Conservation (phyloP, 2,113 vertebrate genomes). For the Bubo bubo region DNA sequence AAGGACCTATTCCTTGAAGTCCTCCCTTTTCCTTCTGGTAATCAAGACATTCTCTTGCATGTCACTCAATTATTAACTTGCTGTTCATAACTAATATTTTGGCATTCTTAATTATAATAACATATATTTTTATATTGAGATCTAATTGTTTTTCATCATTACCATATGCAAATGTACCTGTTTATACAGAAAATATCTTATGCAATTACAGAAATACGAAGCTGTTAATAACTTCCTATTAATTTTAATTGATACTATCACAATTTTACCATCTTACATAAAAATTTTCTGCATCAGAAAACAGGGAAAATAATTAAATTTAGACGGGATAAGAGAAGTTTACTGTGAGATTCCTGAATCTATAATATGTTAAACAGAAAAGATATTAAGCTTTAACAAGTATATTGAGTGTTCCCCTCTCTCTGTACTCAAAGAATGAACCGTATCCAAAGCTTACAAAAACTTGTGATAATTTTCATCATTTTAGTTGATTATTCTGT, state of each 20-base stretch:
- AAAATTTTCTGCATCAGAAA: not conserved
- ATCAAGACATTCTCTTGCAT: not conserved
- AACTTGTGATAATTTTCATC: not conserved
- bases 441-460: not conserved
- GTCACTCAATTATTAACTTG: not conserved
- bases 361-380: not conserved
- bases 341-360: not conserved
- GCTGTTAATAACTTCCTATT: not conserved
- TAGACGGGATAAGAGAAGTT: not conserved
- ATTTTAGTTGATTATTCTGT: slow-evolving; percentile 17
- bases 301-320: not conserved
- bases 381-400: not conserved
- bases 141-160: not conserved
- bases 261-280: not conserved
- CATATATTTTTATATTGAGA: not conserved
- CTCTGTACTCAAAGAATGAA: not conserved
- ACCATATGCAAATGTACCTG: not conserved
- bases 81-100: not conserved
- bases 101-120: not conserved
- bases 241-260: not conserved
- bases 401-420: not conserved
- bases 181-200: not conserved
- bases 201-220: not conserved
- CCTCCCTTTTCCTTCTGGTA: not conserved
- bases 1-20: not conserved